Conservation (phyloP, 2,888 invertebrate species). For the Argynnis bischoffii region DNA sequence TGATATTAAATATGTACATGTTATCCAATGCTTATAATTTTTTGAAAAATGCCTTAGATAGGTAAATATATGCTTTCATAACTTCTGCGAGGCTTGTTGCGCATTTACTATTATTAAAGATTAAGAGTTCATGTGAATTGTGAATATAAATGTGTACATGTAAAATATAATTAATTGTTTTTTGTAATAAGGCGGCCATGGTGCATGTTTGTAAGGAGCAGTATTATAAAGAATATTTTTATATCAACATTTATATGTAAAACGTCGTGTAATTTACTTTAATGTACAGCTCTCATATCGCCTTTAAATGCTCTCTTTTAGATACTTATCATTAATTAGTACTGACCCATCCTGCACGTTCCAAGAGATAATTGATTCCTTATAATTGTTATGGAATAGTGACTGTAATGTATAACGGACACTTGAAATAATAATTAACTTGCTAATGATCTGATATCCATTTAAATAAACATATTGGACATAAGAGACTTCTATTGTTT, state of each 20-base stretch:
- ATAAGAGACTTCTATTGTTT: conserved; percentile 22
- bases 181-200: conserved; percentile 14
- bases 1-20: not conserved
- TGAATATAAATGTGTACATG: not conserved
- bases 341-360: conserved; percentile 23
- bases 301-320: conserved; percentile 36
- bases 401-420: too few relatives aligned
- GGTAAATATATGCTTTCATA: conserved; percentile 58
- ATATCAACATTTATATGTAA: not conserved
- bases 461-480: conserved; percentile 33
- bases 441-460: conserved; percentile 34
- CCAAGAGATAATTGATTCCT: not conserved
- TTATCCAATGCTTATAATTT: not conserved
- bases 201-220: conserved; percentile 27
- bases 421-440: conserved; percentile 6
- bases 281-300: conserved; percentile 24
- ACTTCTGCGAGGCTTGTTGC: conserved; percentile 70
- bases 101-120: conserved; percentile 75
- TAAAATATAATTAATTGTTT: conserved; percentile 25
- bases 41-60: conserved; percentile 20
- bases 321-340: conserved; percentile 14
- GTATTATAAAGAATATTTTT: conserved; percentile 24
- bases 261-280: conserved; percentile 10
- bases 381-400: not conserved
- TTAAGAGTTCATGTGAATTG: conserved; percentile 33